Base-by-base conservation (phyloP, 2,797 vertebrate genomes). In the Nyctalus aviator region DNA sequence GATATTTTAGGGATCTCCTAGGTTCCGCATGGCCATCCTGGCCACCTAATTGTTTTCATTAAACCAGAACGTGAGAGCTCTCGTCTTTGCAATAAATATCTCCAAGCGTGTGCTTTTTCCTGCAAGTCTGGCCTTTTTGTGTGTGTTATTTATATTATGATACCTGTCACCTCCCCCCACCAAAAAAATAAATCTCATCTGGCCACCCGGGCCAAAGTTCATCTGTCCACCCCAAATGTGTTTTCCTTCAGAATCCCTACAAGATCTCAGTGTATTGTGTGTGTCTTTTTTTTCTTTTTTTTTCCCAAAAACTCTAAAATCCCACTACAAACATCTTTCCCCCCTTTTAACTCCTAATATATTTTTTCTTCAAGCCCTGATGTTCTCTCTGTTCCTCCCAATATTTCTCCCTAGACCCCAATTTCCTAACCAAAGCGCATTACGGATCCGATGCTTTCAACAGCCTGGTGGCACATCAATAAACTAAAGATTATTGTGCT, bases 401-500 rank as follows among this genome's bases (percentile, higher is more conserved):
- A 92, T 97, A 98, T 96, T 97, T 98, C 97, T 98, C 98, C 97
- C 96, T 91, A 97, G 97, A 97, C 97, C 98, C 96, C 97, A 97
- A 97, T 98, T 98, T 98, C 97, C 98, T 96, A 98, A 98, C 97
- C 97, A 98, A 98, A 98, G 96, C 97, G 97, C 98, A 98, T 98
- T 98, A 98, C 97, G 89, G 97, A 98, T 98, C 97, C 97, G 97
- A 98, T 97, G 97, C 93, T 97, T 98, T 98, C 98, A 96, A 98
- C 98, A 98, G 98, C 96, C 96, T 98, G 97, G 97, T 98, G 98
- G 96, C 97, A 98, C 98, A 98, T 98, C 98, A 98, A 98, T 98
- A 98, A 98, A 98, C 97, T 97, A 98, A 98, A 98, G 98, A 98
- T 98, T 98, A 98, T 98, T 98, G 98, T 98, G 98, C 98, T 98